A percentile compares a stretch with the other conserved stretches of the same genome.
These are phyloP conservation scores for Montipora cactus DNA, from an alignment of 64 coral and sea anemone genomes.

Conservation along the genomic window DNA sequence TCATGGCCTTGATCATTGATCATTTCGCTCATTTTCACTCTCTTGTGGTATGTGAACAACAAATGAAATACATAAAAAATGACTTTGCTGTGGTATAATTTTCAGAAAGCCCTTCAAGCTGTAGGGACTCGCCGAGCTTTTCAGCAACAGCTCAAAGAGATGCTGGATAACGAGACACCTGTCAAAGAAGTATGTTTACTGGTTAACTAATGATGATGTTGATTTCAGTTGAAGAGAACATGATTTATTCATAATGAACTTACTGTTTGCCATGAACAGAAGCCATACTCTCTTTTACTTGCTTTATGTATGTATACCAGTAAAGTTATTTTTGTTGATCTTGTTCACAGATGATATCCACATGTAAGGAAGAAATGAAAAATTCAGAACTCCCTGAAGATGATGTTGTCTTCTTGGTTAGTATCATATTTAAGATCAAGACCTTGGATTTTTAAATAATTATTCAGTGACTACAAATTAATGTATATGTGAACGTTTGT, in stretches of 20 bases:
- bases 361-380: slow-evolving; percentile 87
- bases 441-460: too few relatives aligned
- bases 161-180: slow-evolving; percentile 83
- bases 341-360: slow-evolving; percentile 72
- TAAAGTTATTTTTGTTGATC: not conserved
- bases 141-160: slow-evolving; percentile 86
- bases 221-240: too few relatives aligned
- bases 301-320: too few relatives aligned
- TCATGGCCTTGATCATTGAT: too few relatives aligned
- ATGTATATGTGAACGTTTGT: not conserved
- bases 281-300: too few relatives aligned
- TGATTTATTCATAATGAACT: too few relatives aligned
- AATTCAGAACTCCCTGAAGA: slow-evolving; percentile 75
- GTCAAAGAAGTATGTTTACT: slow-evolving; percentile 87
- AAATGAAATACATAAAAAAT: too few relatives aligned
- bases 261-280: too few relatives aligned
- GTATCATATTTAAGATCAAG: not conserved
- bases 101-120: slow-evolving; percentile 85
- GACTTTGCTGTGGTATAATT: not conserved
- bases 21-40: too few relatives aligned
- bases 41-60: too few relatives aligned
- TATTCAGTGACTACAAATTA: too few relatives aligned
- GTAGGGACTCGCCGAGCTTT: slow-evolving; percentile 75
- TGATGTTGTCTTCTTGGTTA: slow-evolving; percentile 88
- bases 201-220: rapidly evolving